Percentiles rank a stretch among this genome's conserved stretches.
phyloP scores from a whole-genome alignment of 2,113 vertebrate genomes.

The Corydoras sp. region DNA sequence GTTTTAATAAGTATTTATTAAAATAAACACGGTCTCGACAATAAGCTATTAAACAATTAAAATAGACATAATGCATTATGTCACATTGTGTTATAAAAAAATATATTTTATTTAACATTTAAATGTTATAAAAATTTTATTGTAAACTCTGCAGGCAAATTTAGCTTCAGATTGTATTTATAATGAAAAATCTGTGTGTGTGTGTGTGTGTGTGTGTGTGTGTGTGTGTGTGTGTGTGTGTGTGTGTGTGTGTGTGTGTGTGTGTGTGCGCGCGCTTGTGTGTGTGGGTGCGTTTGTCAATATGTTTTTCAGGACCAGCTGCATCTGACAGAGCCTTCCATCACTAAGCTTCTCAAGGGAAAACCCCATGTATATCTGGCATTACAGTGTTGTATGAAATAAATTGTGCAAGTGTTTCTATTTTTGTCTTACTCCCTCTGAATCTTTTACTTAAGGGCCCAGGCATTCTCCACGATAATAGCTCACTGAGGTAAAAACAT shows the following conservation, averaged over 20 bases:
- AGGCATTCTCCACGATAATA: neutral
- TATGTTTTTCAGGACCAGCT: neutral
- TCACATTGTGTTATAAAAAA: too few species aligned
- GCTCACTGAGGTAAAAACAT: neutral
- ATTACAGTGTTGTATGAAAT: neutral
- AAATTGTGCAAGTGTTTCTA: neutral
- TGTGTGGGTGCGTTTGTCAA: neutral
- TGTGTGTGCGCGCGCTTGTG: neutral
- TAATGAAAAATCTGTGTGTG: neutral
- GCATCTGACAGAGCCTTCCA: constrained; percentile 7
- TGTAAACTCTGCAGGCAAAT: too few species aligned
- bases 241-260: too few species aligned
- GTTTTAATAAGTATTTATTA: too few species aligned
- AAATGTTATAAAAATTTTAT: too few species aligned
- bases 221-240: constrained; percentile 4
- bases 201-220: neutral
- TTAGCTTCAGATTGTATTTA: too few species aligned
- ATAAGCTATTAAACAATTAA: too few species aligned
- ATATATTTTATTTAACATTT: too few species aligned
- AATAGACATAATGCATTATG: too few species aligned
- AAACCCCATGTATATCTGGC: neutral
- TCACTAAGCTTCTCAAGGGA: constrained; percentile 2
- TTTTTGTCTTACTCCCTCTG: neutral
- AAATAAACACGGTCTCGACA: too few species aligned
- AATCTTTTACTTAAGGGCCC: neutral